A percentile compares a stretch with the other conserved stretches of the same genome.
Evolutionary conservation across 2,797 vertebrate species (phyloP).

Genomic region (Acrossocheilus fasciatus): DNA sequence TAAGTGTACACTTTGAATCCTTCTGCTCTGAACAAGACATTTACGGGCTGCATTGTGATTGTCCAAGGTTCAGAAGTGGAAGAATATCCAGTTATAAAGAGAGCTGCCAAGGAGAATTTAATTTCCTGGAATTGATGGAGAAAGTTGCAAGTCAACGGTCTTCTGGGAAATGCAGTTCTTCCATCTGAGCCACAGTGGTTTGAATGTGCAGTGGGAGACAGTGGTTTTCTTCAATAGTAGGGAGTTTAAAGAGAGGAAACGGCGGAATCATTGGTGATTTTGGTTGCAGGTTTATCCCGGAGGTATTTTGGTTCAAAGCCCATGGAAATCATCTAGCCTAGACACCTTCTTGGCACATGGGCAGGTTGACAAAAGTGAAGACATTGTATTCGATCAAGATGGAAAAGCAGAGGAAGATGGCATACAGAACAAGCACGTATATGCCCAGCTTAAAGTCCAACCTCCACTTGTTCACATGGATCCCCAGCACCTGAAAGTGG

Average conservation of each 20-base stretch:
- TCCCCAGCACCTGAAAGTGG: slow-evolving; percentile 85
- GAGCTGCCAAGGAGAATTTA: slow-evolving; percentile 38
- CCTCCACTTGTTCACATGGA: slow-evolving; percentile 94
- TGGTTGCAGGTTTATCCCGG: slow-evolving; percentile 36
- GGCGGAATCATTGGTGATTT: slow-evolving; percentile 34
- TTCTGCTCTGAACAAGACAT: slow-evolving; percentile 19
- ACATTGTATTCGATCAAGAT: slow-evolving; percentile 98
- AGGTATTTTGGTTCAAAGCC: slow-evolving; percentile 37
- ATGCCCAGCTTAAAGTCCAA: slow-evolving; percentile 91
- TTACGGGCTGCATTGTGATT: slow-evolving; percentile 34
- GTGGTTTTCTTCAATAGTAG: slow-evolving; percentile 26
- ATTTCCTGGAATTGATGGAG: slow-evolving; percentile 36
- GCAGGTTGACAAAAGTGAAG: slow-evolving; percentile 98
- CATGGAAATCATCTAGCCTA: slow-evolving; percentile 1
- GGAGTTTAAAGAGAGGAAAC: slow-evolving; percentile 16
- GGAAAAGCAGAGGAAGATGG: slow-evolving; percentile 93
- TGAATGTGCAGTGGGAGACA: slow-evolving; percentile 28
- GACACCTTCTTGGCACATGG: slow-evolving; percentile 88
- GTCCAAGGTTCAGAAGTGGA: slow-evolving; percentile 26
- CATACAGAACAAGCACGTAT: slow-evolving; percentile 90
- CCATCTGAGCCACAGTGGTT: slow-evolving; percentile 30
- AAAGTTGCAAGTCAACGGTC: background rate
- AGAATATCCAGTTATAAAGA: slow-evolving; percentile 37
- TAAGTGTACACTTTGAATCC: background rate
- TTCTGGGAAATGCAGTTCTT: slow-evolving; percentile 25